Conservation (phyloP, 2,113 vertebrate species). For the Carassius gibelio region DNA sequence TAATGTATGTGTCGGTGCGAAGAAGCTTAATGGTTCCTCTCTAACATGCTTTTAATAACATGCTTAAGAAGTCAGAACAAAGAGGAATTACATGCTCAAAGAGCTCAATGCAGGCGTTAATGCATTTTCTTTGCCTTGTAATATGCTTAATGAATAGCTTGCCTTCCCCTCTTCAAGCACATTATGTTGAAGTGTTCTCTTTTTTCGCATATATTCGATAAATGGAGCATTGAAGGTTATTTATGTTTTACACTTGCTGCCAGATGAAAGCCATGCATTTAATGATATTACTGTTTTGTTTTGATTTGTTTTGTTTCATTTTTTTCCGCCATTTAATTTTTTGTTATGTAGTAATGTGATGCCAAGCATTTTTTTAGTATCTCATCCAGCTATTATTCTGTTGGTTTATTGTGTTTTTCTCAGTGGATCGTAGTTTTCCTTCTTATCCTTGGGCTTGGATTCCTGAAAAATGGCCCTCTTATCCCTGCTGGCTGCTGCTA, state of each 20-base stretch:
- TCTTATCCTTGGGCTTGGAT: slow-evolving; percentile 51
- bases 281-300: background rate
- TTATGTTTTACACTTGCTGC: slow-evolving; percentile 35
- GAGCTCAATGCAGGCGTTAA: slow-evolving; percentile 45
- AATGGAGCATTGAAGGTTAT: slow-evolving; percentile 33
- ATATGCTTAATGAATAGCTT: slow-evolving; percentile 49
- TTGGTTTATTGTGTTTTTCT: background rate
- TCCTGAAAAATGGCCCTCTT: slow-evolving; percentile 58
- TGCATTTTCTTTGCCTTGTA: slow-evolving; percentile 45
- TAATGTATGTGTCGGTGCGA: background rate
- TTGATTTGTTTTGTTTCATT: background rate
- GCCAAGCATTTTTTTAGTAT: background rate
- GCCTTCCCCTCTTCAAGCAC: slow-evolving; percentile 32
- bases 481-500: slow-evolving; percentile 53
- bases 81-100: slow-evolving; percentile 52
- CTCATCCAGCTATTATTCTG: background rate
- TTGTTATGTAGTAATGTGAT: background rate
- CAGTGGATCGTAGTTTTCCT: slow-evolving; percentile 19
- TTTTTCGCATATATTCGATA: slow-evolving; percentile 22
- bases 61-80: slow-evolving; percentile 44
- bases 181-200: slow-evolving; percentile 48
- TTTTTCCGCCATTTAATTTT: background rate
- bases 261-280: slow-evolving; percentile 32
- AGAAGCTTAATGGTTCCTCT: slow-evolving; percentile 42
- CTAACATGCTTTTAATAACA: slow-evolving; percentile 53